phyloP scores from a whole-genome alignment of 2,113 vertebrate genomes.

The Porphyrio hochstetteri region DNA sequence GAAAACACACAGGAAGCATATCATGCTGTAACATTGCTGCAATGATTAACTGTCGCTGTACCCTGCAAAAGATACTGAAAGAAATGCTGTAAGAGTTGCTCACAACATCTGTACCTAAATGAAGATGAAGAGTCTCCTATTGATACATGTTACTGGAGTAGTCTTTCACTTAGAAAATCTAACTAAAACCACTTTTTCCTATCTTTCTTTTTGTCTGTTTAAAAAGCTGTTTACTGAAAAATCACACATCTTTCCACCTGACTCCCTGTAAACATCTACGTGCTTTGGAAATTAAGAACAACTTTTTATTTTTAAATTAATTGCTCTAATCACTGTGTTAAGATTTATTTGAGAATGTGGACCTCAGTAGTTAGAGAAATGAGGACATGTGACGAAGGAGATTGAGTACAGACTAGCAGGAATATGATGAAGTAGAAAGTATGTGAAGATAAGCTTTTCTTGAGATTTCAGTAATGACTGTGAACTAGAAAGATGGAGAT shows the following conservation, averaged over 20 bases:
- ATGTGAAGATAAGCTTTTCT: slow-evolving; percentile 39
- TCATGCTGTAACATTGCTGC: not conserved
- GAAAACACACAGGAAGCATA: fast-evolving
- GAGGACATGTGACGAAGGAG: not conserved
- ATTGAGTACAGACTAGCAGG: not conserved
- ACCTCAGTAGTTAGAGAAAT: not conserved
- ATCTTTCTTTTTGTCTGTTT: not conserved
- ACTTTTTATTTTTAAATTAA: not conserved
- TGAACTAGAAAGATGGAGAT: slow-evolving; percentile 24
- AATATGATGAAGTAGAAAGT: slow-evolving; percentile 1
- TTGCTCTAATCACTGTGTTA: not conserved
- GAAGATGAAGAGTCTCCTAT: not conserved
- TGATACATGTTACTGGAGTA: not conserved
- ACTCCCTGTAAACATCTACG: not conserved
- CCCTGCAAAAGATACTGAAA: not conserved
- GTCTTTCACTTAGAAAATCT: not conserved
- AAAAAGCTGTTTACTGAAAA: not conserved
- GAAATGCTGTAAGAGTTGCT: not conserved
- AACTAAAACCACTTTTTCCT: not conserved
- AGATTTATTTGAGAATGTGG: not conserved
- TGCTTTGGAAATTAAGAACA: not conserved
- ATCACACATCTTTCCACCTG: not conserved
- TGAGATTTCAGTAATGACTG: slow-evolving; percentile 34
- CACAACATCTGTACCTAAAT: not conserved
- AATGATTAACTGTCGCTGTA: not conserved